Conservation (phyloP, 92 coral and sea anemone genomes). For the Heliopora coerulea region DNA sequence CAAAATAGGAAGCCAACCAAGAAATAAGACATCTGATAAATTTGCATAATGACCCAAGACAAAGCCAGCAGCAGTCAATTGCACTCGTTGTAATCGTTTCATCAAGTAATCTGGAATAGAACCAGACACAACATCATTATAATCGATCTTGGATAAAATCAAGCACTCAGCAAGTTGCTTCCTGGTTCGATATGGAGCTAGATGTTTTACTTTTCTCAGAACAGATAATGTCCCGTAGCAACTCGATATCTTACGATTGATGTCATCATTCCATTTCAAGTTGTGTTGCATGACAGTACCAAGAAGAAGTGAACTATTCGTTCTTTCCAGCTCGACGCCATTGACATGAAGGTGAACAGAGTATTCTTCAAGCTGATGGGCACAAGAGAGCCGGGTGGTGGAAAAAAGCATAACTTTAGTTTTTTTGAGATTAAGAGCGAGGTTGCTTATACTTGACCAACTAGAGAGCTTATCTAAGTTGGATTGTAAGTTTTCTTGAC, state of each 20-base stretch:
- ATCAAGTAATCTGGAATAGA: slow-evolving; percentile 24
- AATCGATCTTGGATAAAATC: slow-evolving; percentile 31
- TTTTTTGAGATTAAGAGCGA: slow-evolving; percentile 36
- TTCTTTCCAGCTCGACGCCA: slow-evolving; percentile 6
- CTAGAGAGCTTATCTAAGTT: slow-evolving; percentile 5
- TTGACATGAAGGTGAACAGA: slow-evolving; percentile 19
- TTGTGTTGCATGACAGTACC: slow-evolving; percentile 25
- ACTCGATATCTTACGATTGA: slow-evolving; percentile 23
- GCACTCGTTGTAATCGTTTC: slow-evolving; percentile 30
- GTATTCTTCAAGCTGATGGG: slow-evolving; percentile 22
- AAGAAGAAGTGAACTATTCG: slow-evolving; percentile 15
- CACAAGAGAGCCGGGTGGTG: slow-evolving; percentile 29
- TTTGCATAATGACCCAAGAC: slow-evolving; percentile 14
- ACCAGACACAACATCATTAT: slow-evolving; percentile 34
- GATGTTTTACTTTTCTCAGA: slow-evolving; percentile 36
- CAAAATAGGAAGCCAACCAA: slow-evolving; percentile 45
- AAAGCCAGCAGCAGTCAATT: slow-evolving; percentile 36
- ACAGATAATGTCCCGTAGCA: slow-evolving; percentile 42
- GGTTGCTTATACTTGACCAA: slow-evolving; percentile 43
- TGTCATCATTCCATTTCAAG: slow-evolving; percentile 31
- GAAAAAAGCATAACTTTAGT: slow-evolving; percentile 41
- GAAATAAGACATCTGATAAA: slow-evolving; percentile 1
- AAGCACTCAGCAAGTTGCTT: slow-evolving; percentile 46
- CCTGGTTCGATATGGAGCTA: slow-evolving; percentile 40
- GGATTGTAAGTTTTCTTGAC: not conserved